Conservation (phyloP, 2,888 invertebrate genomes). For the Nephrotoma flavescens region DNA sequence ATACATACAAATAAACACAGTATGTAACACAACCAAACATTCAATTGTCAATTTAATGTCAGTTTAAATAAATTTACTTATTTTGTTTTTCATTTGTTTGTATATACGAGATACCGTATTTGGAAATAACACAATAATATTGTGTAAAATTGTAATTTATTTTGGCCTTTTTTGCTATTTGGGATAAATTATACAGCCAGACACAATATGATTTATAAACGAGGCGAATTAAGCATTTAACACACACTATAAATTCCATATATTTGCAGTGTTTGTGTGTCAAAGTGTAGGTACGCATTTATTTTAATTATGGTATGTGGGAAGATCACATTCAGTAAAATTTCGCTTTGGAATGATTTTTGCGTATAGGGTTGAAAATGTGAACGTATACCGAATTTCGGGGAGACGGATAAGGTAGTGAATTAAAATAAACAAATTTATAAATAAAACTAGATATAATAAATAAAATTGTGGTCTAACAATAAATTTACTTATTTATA, state of each 20-base stretch:
- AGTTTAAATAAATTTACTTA: neutral
- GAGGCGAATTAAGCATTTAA: neutral
- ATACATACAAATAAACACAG: neutral
- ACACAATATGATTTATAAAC: neutral
- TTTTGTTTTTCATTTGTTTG: neutral
- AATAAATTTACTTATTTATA: constrained; percentile 25
- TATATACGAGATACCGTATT: neutral
- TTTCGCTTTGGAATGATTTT: too few relatives aligned
- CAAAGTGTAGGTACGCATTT: neutral
- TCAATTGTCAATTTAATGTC: neutral
- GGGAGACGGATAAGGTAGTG: too few relatives aligned
- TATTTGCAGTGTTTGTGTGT: neutral
- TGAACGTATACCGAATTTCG: too few relatives aligned
- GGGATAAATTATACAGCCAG: neutral
- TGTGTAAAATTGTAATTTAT: neutral
- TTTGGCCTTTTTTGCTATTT: neutral
- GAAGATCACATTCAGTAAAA: too few relatives aligned
- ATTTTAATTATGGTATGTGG: too few relatives aligned
- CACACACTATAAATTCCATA: neutral
- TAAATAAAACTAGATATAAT: too few relatives aligned
- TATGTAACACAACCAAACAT: neutral
- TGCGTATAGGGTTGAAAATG: too few relatives aligned
- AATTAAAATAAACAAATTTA: too few relatives aligned
- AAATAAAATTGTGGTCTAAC: too few relatives aligned
- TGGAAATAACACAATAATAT: neutral